Base-by-base conservation (phyloP, 64 coral and sea anemone species). In the Stylophora pistillata region DNA sequence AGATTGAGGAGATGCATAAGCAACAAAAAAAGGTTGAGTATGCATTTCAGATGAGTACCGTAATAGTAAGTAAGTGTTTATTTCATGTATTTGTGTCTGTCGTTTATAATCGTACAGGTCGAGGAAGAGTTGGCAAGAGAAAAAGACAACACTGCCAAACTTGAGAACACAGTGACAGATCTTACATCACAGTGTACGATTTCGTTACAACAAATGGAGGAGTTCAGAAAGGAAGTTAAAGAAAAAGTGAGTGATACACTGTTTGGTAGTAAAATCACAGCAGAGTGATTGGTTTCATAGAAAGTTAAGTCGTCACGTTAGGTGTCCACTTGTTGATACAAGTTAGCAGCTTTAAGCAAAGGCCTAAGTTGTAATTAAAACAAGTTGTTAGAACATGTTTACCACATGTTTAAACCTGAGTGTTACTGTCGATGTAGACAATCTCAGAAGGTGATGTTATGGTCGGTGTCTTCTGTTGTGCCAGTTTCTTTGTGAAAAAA, bases 11-110 rank as follows among this genome's bases (percentile, higher is more conserved):
- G 15, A 71, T 99, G 90, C 86, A 99, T 66, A 91, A 90, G 31
- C 87, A 92, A 32, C 90, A 99, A 37, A 99, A 99, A 33, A 92
- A 99, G 93, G 97, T 98, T 32, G 55, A 58, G 26, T 81, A 53
- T n/a, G 23, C 21, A 15, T 57, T 79, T 28, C 12, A 13, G 63
- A 25, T 25, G 21, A 23, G 3, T 47, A 47, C 37, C 7, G 0
- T 47, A 47, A 7, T 0, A 63, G 3, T 63, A 63, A 63, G 60
- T 63, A 63, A 63, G 60, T 63, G 60, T 63, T 18, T 15, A 21
- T 15, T 63, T 47, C 3, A 47, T 26, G 66, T 71, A 71, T 27
- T 23, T 47, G 16, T 53, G 15, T 76, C 37, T 23, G 13, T 76
- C 2, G 66, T 34, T 53, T 53, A 21, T 53, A 25, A 68, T 25